These are phyloP conservation scores for Pasiphila rectangulata DNA, from an alignment of 2,888 invertebrate genomes.

Conservation along the genomic window DNA sequence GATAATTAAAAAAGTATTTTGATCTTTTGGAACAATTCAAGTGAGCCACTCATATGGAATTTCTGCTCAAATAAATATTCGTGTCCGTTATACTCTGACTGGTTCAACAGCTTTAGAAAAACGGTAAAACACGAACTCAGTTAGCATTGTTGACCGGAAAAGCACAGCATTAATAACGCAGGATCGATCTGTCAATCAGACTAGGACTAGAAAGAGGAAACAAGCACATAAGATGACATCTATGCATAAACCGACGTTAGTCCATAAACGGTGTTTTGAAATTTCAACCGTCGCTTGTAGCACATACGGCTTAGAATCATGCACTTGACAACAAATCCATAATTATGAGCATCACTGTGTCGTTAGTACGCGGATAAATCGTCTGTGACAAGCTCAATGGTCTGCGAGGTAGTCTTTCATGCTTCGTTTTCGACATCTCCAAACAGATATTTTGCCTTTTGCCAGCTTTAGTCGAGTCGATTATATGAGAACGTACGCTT, in stretches of 20 bases:
- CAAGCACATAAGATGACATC: constrained; percentile 6
- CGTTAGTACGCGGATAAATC: constrained; percentile 24
- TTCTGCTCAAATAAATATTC: not conserved
- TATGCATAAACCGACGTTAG: constrained; percentile 3
- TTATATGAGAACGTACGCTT: no score
- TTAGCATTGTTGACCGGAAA: not conserved
- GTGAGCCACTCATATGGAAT: constrained; percentile 21
- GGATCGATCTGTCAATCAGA: constrained; percentile 30
- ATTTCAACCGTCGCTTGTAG: constrained; percentile 2
- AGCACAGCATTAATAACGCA: not conserved
- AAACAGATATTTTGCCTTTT: constrained; percentile 11
- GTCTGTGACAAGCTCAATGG: constrained; percentile 32
- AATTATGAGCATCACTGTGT: constrained; percentile 30
- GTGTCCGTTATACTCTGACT: no score
- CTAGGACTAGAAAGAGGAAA: constrained; percentile 6
- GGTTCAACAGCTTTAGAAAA: no score
- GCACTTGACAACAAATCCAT: constrained; percentile 16
- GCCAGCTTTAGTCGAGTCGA: no score
- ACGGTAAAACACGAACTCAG: not conserved
- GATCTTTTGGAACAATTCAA: constrained; percentile 22
- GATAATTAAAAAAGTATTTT: no score
- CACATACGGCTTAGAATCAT: constrained; percentile 6
- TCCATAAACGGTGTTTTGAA: not conserved
- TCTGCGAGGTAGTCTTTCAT: constrained; percentile 26
- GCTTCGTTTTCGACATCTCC: constrained; percentile 14